Evolutionary conservation across 53 echinoderm and acorn worm genomes (phyloP), one percentile per base, ranked within the genome.

Genomic region (Antedon mediterranea): DNA sequence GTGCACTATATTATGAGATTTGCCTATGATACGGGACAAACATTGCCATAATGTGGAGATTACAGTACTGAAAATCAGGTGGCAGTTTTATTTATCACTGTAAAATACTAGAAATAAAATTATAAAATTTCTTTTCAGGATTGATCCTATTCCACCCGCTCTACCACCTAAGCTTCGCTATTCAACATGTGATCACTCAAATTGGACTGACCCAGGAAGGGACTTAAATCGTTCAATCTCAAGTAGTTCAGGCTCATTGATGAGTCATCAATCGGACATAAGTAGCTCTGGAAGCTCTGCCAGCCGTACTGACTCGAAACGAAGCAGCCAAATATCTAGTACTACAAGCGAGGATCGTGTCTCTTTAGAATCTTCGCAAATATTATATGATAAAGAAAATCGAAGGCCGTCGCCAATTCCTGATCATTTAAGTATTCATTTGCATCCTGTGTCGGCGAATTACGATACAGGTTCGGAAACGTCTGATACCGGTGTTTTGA

Each of bases 261-360:
- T 82, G 26, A 91, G 90, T 74, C 85, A 85, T n/a, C 81, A 86
- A 14, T 91, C 91, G 11, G 87, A 93, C 79, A 72, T 88, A 34
- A 90, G 90, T 57, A 90, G 83, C 71, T 57, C 57, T 18, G 81
- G 89, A 30, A 85, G 87, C 30, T 76, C 84, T 29, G 79, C 81
- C 33, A 91, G 85, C 78, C 78, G 94, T 0, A 86, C 89, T 0
- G 83, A 86, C 27, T 91, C 91, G 31, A 83, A 85, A 79, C 78
- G 81, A 30, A 94, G 94, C 71, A 90, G 84, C 76, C 85, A 86
- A 34, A 82, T 85, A n/a, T 90, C 90, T 27, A 79, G 79, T 0
- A 87, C 84, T 34, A 80, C 76, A 43, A 20, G 78, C 84, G 27
- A 87, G 87, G 32, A 85, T 79, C 77, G 87, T 82, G 6, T 71